These are phyloP conservation scores for Babylonia areolata DNA, from an alignment of 1,140 invertebrate genomes.

Conservation along the genomic window DNA sequence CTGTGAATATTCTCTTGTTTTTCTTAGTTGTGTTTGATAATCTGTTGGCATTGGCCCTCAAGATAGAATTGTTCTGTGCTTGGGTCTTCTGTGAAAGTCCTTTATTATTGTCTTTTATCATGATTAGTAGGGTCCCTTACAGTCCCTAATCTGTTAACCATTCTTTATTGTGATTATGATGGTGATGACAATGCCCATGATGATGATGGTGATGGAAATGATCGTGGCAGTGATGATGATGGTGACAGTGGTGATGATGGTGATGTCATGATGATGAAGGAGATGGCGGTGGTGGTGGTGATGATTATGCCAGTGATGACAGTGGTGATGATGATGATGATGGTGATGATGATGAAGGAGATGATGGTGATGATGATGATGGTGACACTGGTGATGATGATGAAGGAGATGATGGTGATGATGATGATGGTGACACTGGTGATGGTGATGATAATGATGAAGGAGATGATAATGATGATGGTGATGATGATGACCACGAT, in stretches of 20 bases:
- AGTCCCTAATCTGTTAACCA: background rate
- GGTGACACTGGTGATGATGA: background rate
- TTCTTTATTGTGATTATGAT: background rate
- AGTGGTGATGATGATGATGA: background rate
- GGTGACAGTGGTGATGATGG: background rate
- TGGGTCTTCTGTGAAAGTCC: too few relatives aligned
- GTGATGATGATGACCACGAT: conserved; percentile 82
- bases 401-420: conserved; percentile 79
- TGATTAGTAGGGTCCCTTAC: too few relatives aligned
- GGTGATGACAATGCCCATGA: background rate
- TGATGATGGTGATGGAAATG: too few relatives aligned
- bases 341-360: conserved; percentile 77
- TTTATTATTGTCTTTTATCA: too few relatives aligned
- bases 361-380: background rate
- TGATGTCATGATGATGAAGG: background rate
- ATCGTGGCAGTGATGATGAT: background rate
- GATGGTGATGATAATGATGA: background rate
- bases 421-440: background rate
- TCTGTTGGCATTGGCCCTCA: too few relatives aligned
- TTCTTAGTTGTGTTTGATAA: too few relatives aligned
- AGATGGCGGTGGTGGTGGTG: background rate
- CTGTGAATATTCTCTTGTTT: too few relatives aligned
- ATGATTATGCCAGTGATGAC: background rate
- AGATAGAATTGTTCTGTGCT: too few relatives aligned
- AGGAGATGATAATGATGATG: background rate